Base-by-base conservation (phyloP, 1,140 invertebrate species). In the Lordiphosa collinella region DNA sequence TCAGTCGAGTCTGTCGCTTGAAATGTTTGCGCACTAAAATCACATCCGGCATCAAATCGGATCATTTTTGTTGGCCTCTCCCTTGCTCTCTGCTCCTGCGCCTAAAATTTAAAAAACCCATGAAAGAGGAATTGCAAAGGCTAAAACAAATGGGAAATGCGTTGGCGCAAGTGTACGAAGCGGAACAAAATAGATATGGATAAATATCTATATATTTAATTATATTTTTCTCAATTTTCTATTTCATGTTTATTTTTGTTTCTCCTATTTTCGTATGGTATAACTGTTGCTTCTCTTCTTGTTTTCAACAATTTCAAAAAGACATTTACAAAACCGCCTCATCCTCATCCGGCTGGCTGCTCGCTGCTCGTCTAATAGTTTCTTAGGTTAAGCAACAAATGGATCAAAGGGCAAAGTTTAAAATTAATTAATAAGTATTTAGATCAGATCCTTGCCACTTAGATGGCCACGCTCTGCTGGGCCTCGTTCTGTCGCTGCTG, bases 371-470 rank as follows among this genome's bases (percentile, higher is more conserved):
- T 31, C 29, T 32, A 25, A n/a, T 44, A 11, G 13, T 38, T 48
- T 32, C 29, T 35, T 7, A 5, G 10, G n/a, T 43, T 25, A 10
- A 18, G 32, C 58, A 53, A 61, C 48, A 57, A 29, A 29, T 29
- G 25, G 25, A 50, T 57, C 53, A 56, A 65, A 63, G 64, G 67
- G 60, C 61, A 75, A 68, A 78, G 55, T 59, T 56, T 36, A 57
- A 64, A 64, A 84, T 84, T 63, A 78, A 85, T 85, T 85, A 79
- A 57, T 78, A 62, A 65, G 56, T 78, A 82, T 62, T 71, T 82
- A 80, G 68, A 64, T 73, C 66, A 53, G 53, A 53, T 16, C 8
- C 35, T 31, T 14, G 12, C 7, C 18, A 25, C 47, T 58, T 84
- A 84, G 54, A 62, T 63, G 51, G 78, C 72, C 31, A 68, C 78